Base-by-base conservation (phyloP, 1,140 invertebrate species). In the Daktulosphaira vitifoliae region DNA sequence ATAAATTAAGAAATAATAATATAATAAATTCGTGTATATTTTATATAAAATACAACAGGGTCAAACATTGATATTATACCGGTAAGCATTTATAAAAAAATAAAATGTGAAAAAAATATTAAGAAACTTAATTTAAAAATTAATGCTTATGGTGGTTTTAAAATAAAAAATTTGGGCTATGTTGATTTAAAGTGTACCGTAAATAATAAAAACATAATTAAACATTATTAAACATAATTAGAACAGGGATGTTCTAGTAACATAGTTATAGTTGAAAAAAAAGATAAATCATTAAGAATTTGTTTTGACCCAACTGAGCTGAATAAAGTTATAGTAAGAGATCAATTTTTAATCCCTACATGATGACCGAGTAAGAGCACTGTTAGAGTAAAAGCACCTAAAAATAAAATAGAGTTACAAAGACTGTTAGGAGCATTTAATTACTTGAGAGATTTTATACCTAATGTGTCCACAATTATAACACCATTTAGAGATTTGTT, bases 261-360 rank as follows among this genome's bases (percentile, higher is more conserved):
- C n/a, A 66, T 76, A 37, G 70, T 77, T 1, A 66, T 72, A 16
- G 71, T 74, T 9, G 67, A 70, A 46, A 77, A 78, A 66, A 54
- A 67, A 46, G 69, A 73, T 65, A 72, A 71, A 9, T 62, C 59
- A 39, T 59, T 74, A 8, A 66, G 59, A 7, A 22, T 64, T 7
- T 65, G 62, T 23, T 25, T 65, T 20, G 62, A 50, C 16, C 62
- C 46, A 0, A 48, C 3, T 23, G 53, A 29, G 11, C 20, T 59
- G 15, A 66, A 62, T 26, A 54, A 48, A 59, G 26, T 26, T n/a
- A 29, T 49, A 25, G 29, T 44, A 37, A n/a, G 65, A 48, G 51
- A 44, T 20, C 0, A 6, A 13, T 37, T 46, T 48, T 33, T 22
- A 46, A 59, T 66, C 9, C 65, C 38, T 2, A 56, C 53, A n/a